Evolutionary conservation across 2,113 vertebrate species (phyloP).

Genomic region (Dicentrarchus labrax): DNA sequence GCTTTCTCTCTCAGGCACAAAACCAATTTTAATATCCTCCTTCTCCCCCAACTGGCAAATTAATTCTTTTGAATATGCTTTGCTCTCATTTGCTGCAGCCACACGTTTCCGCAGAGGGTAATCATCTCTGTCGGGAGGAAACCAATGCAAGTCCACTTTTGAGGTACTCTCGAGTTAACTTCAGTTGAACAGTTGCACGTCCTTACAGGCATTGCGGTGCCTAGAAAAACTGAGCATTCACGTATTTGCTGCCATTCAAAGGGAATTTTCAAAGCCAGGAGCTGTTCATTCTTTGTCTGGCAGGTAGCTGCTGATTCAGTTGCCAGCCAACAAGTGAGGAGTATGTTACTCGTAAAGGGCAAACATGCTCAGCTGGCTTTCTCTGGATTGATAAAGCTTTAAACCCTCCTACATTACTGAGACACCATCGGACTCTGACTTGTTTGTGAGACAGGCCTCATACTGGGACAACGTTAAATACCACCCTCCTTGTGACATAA

Average conservation of each 20-base stretch:
- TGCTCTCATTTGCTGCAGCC: slow-evolving; percentile 19
- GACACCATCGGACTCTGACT: background rate
- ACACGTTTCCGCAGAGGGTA: background rate
- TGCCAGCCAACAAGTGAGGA: background rate
- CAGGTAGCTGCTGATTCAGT: background rate
- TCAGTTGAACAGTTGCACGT: background rate
- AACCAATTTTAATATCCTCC: slow-evolving; percentile 20
- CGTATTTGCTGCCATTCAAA: background rate
- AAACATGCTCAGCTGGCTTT: background rate
- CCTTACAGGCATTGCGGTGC: background rate
- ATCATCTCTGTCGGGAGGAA: background rate
- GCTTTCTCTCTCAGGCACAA: background rate
- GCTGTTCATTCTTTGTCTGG: background rate
- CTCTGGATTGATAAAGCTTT: background rate
- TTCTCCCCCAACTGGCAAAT: slow-evolving; percentile 2
- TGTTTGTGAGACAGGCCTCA: background rate
- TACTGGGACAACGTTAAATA: background rate
- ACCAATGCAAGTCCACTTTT: background rate
- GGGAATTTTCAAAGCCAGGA: background rate
- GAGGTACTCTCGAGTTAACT: background rate
- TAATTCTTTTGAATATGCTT: slow-evolving; percentile 21
- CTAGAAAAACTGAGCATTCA: background rate
- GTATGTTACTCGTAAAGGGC: background rate
- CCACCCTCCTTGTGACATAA: background rate
- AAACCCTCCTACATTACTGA: background rate